A percentile compares a stretch with the other conserved stretches of the same genome.
Conservation (phyloP, 1,140 invertebrate genomes). For the Aphelinus certus region DNA sequence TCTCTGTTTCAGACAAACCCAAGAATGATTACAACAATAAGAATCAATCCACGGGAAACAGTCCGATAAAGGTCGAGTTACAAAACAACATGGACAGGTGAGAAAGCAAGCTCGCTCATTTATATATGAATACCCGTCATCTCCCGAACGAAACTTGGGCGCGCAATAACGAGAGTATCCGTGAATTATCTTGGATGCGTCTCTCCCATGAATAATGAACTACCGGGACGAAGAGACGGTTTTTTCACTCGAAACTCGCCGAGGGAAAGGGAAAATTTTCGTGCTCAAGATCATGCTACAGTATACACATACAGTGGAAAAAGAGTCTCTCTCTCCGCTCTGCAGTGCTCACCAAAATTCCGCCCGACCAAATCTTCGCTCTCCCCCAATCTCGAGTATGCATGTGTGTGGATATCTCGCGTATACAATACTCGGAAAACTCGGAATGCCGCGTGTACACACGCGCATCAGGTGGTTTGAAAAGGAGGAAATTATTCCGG, state of each 20-base stretch:
- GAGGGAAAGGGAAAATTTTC: no score
- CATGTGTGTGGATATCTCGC: no score
- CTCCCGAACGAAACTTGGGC: slow-evolving; percentile 20
- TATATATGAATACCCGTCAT: no score
- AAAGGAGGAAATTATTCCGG: slow-evolving; percentile 1
- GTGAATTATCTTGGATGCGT: not conserved
- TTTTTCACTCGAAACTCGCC: no score
- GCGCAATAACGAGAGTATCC: slow-evolving; percentile 3
- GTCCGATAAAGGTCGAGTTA: slow-evolving; percentile 75
- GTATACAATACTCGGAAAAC: no score
- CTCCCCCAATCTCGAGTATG: no score
- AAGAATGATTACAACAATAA: slow-evolving; percentile 92
- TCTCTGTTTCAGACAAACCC: slow-evolving; percentile 77
- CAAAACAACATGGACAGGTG: slow-evolving; percentile 78
- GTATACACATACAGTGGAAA: not conserved
- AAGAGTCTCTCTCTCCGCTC: not conserved
- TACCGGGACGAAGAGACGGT: no score
- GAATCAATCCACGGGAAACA: slow-evolving; percentile 83
- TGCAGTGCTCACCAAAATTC: no score
- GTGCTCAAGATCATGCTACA: no score
- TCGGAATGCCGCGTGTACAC: no score
- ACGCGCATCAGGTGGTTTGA: not conserved
- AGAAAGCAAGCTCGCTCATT: slow-evolving; percentile 36
- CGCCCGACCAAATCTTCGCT: no score
- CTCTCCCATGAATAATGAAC: no score